Percentiles rank a stretch among this genome's conserved stretches.
phyloP scores from a whole-genome alignment of 2,797 vertebrate species.

The Hypotaenidia okinawae region DNA sequence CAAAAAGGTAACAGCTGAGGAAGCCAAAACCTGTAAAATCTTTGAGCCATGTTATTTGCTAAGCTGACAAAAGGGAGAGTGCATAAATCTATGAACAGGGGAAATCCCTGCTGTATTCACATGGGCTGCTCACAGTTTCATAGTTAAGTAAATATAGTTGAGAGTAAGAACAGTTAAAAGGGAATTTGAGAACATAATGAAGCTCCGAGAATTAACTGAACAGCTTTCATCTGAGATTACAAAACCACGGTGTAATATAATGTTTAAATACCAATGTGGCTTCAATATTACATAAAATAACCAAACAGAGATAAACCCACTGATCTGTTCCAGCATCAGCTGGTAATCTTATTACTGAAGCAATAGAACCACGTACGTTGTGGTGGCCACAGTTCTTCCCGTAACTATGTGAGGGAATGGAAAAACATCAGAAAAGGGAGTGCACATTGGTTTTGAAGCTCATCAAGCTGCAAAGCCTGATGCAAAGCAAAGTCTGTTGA shows the following conservation, averaged over 20 bases:
- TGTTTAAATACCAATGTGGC: constrained; percentile 29
- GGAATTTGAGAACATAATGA: constrained; percentile 45
- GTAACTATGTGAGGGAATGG: background rate
- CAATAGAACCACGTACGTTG: background rate
- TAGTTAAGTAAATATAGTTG: constrained; percentile 49
- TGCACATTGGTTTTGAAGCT: background rate
- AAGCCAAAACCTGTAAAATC: constrained; percentile 46
- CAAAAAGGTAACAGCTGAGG: constrained; percentile 13
- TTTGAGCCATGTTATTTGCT: constrained; percentile 63
- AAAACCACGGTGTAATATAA: constrained; percentile 22
- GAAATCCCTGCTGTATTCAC: constrained; percentile 52
- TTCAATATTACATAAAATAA: constrained; percentile 17
- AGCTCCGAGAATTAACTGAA: constrained; percentile 34
- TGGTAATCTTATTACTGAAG: constrained; percentile 48
- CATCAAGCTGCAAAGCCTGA: background rate
- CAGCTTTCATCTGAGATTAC: constrained; percentile 53
- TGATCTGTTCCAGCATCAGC: background rate
- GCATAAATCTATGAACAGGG: constrained; percentile 5
- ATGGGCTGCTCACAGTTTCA: constrained; percentile 9
- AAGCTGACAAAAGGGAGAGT: constrained; percentile 49
- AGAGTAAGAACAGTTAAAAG: constrained; percentile 46
- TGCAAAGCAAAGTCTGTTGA: background rate
- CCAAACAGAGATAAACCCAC: constrained; percentile 28
- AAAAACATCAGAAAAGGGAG: background rate
- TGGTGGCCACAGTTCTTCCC: background rate